Percentiles rank a stretch among this genome's conserved stretches.
phyloP scores from a whole-genome alignment of 2,888 invertebrate genomes.

The Eubasilissa splendida region DNA sequence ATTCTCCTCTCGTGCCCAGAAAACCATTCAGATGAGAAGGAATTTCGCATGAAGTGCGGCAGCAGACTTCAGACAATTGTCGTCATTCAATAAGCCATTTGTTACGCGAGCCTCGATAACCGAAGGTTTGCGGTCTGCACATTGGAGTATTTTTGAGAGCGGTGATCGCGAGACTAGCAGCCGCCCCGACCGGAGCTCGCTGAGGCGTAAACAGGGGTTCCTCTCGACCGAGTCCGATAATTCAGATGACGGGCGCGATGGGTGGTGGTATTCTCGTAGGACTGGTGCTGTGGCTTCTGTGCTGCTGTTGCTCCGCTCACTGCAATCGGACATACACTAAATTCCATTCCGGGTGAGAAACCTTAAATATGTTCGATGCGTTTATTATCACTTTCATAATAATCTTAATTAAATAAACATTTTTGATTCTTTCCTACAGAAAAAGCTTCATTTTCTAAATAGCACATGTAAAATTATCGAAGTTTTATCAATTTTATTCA shows the following conservation, averaged over 20 bases:
- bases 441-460: no score
- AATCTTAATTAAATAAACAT: no score
- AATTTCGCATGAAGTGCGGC: conserved; percentile 1
- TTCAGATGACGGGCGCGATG: not conserved
- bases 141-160: no score
- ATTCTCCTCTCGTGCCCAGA: conserved; percentile 4
- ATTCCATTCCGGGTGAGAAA: conserved; percentile 36
- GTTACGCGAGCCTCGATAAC: not conserved
- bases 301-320: conserved; percentile 27
- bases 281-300: conserved; percentile 7
- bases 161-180: no score
- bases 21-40: not conserved
- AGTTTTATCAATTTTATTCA: no score
- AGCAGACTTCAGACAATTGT: not conserved
- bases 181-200: no score
- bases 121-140: no score
- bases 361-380: not conserved
- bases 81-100: not conserved
- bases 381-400: not conserved
- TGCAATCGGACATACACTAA: conserved; percentile 27
- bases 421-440: no score
- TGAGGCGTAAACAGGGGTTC: not conserved
- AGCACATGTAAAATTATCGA: no score
- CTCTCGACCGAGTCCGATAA: not conserved
- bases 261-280: not conserved